A percentile compares a stretch with the other conserved stretches of the same genome.
Evolutionary conservation across 2,113 vertebrate species (phyloP).

Genomic region (Bambusicola thoracicus): DNA sequence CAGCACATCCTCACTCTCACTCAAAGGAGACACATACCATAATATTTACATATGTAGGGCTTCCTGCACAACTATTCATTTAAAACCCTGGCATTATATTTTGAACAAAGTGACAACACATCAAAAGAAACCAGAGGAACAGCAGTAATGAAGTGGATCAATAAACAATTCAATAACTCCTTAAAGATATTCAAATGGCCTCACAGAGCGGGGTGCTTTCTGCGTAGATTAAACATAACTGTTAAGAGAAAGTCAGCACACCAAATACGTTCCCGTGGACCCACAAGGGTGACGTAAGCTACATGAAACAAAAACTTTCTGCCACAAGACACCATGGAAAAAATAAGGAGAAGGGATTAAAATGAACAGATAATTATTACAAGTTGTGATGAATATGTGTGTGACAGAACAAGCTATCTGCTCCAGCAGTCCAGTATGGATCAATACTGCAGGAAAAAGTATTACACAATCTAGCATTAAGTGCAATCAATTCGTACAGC

Average conservation of each 20-base stretch:
- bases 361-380: background rate
- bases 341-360: background rate
- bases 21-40: conserved; percentile 28
- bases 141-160: conserved; percentile 47
- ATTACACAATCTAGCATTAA: background rate
- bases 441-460: background rate
- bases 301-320: background rate
- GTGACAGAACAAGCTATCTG: background rate
- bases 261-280: background rate
- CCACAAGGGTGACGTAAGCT: background rate
- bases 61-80: conserved; percentile 29
- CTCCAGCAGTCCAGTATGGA: background rate
- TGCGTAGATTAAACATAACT: background rate
- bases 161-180: conserved; percentile 58
- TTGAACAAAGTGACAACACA: conserved; percentile 36
- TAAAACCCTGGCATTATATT: conserved; percentile 32
- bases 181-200: conserved; percentile 3
- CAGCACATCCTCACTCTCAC: background rate
- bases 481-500: background rate
- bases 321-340: background rate
- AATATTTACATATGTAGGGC: conserved; percentile 1
- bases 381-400: background rate
- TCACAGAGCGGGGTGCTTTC: conserved; percentile 17
- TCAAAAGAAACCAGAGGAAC: conserved; percentile 43
- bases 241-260: background rate